Evolutionary conservation across 2,113 vertebrate genomes (phyloP).

Genomic region (Todiramphus saurophagus): DNA sequence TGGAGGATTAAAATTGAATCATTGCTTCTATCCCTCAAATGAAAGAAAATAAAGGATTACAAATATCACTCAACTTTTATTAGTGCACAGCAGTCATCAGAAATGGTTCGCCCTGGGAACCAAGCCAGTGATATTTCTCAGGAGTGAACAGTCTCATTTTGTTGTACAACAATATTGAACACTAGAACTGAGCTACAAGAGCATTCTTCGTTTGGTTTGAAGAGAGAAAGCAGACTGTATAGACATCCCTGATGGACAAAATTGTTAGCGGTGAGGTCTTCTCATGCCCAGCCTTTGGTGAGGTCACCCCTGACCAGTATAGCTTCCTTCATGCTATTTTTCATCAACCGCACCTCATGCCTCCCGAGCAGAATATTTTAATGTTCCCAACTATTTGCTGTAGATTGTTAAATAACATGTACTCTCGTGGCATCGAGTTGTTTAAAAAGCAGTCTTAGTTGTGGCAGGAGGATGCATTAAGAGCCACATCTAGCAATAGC

Average conservation of each 20-base stretch:
- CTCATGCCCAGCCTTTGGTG: not conserved
- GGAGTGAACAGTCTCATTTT: not conserved
- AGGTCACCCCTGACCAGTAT: not conserved
- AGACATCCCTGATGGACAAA: not conserved
- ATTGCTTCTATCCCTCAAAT: not conserved
- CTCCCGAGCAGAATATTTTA: not conserved
- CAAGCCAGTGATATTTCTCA: conserved; percentile 32
- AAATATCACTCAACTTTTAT: conserved; percentile 62
- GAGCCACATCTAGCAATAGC: not conserved
- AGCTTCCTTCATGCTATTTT: not conserved
- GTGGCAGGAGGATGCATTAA: not conserved
- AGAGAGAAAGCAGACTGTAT: not conserved
- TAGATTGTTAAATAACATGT: not conserved
- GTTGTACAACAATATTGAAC: not conserved
- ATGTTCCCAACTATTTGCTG: not conserved
- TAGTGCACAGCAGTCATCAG: not conserved
- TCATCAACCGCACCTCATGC: not conserved
- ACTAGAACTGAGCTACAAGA: not conserved
- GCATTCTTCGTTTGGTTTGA: not conserved
- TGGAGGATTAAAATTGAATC: conserved; percentile 50
- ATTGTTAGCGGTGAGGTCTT: not conserved
- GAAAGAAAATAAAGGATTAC: conserved; percentile 37
- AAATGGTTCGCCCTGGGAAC: not conserved
- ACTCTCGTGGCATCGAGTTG: fast-evolving
- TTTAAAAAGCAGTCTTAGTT: not conserved